Base-by-base conservation (phyloP, 1,140 invertebrate species). In the Megalonaias nervosa region DNA sequence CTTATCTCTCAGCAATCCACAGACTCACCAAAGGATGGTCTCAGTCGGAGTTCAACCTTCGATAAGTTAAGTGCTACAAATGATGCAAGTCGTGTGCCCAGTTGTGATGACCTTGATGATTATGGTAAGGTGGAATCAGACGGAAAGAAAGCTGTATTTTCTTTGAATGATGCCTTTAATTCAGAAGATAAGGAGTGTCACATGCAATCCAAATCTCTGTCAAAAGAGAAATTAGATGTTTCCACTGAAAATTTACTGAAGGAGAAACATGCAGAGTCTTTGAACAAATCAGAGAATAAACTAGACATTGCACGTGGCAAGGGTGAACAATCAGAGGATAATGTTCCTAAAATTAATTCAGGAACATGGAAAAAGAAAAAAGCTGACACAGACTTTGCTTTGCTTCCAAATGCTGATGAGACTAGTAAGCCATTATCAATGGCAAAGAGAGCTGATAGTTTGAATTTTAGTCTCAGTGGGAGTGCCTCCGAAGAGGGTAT, bases 311-410 rank as follows among this genome's bases (percentile, higher is more conserved):
- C 6, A 9, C 38, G 0, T 48, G 38, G 38, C 38, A 48, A 48
- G 9, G 38, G 38, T 48, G 38, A 48, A 48, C 38, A 48, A 48
- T 48, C 38, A 11, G 38, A 48, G 38, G 38, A 48, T 48, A 48
- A 48, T 48, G 38, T 48, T 48, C 38, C 38, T 9, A 59, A 81
- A 60, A 81, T 84, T 62, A 75, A 85, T 70, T 84, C 84, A 23
- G 84, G 87, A 38, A 89, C 88, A 13, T 89, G 83, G 82, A 87
- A 83, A 57, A 86, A 82, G 68, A 86, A 87, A 67, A 83, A 87
- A 64, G 77, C 83, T 1, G 77, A 85, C 60, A 69, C 71, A 23
- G 83, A 82, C 31, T 77, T 66, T 67, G 65, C 76, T 14, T 67
- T 74, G 13, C 72, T 89, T 14, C 88, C 87, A 26, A 85, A 89